Base-by-base conservation (phyloP, 2,888 invertebrate genomes). In the Cephus pygmeus region DNA sequence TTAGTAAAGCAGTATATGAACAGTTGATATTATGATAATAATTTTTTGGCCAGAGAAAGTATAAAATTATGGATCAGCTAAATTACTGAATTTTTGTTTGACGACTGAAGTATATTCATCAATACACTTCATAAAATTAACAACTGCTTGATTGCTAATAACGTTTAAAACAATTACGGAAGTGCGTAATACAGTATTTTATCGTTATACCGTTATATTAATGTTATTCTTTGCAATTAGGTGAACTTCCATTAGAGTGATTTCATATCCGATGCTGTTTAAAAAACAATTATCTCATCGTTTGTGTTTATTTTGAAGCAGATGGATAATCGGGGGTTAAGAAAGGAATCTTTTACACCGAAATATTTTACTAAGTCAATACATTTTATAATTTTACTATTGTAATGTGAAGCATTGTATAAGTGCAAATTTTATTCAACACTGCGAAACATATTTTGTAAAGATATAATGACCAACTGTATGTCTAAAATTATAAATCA, bases 381-480 rank as follows among this genome's bases (percentile, higher is more conserved):
- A 81, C 77, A 77, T 81, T 80, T 78, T 79, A 30, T 79, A 76
- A 75, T 79, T 75, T 76, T 76, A 69, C 73, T 81, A 77, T 73
- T 77, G 12, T 71, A 78, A 34, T n/a, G 75, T 56, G 2, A 56
- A 56, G 6, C 73, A 71, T 40, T 69, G 36, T 75, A 73, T 79
- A 76, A 78, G 71, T 40, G 12, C 69, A 4, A 12, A 81, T 78
- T 79, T 56, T 71, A 40, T 56, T 56, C 23, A 23, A 56, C 23
- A 23, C 56, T 23, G 56, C 2, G 6, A 73, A 79, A 82, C 79
- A 84, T 82, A 83, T 85, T 86, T 87, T 85, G 81, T 83, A 87
- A 82, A 80, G 76, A 76, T 77, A 79, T 83, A 56, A 56, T 75
- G 79, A 82, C 77, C 75, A 81, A 83, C 78, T 84, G 79, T 83